Evolutionary conservation across 2,888 invertebrate genomes (phyloP).

Genomic region (Apocheima hispidaria): DNA sequence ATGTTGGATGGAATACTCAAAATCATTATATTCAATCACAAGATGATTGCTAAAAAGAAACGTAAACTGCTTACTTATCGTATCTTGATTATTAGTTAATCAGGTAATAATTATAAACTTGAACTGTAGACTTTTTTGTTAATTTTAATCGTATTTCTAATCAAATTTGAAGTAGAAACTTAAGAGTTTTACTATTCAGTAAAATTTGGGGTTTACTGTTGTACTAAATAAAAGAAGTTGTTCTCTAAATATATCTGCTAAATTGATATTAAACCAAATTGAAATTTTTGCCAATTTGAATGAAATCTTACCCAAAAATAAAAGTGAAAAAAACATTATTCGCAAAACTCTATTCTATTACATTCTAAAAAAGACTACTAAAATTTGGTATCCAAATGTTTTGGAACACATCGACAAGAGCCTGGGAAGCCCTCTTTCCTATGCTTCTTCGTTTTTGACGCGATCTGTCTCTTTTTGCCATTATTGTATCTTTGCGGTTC

Average conservation of each 20-base stretch:
- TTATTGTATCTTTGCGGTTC: constrained; percentile 42
- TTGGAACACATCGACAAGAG: neutral
- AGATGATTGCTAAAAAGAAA: no score
- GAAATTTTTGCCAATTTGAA: no score
- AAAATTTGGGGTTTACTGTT: no score
- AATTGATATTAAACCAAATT: no score
- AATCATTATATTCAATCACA: no score
- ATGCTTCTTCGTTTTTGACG: constrained; percentile 3
- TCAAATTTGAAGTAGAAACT: neutral
- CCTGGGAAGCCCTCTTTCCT: neutral
- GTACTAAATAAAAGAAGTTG: neutral
- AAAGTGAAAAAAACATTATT: neutral
- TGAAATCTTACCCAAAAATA: neutral
- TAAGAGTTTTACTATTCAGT: no score
- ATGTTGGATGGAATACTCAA: neutral
- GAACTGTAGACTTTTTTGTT: constrained; percentile 1
- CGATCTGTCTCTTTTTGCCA: neutral
- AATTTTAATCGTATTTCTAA: neutral
- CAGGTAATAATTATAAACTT: no score
- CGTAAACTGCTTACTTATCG: neutral
- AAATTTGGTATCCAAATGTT: neutral
- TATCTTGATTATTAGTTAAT: no score
- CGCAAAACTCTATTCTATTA: neutral
- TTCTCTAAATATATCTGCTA: no score
- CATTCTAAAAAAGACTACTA: neutral